Base-by-base conservation (phyloP, 2,888 invertebrate species). In the Anthrax anthrax region DNA sequence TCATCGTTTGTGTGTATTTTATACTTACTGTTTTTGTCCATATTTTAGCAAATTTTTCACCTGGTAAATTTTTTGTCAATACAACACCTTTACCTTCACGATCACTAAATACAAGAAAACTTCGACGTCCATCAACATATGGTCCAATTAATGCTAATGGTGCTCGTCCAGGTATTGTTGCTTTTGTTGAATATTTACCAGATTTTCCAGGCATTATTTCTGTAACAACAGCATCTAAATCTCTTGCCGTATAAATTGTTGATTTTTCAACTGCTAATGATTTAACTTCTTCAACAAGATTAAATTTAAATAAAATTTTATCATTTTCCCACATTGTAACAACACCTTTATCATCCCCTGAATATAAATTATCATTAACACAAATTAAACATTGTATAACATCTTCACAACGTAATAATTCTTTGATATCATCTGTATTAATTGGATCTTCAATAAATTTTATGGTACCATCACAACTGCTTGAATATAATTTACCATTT, bases 321-420 rank as follows among this genome's bases (percentile, higher is more conserved):
- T 68, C 65, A 42, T 67, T 60, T 46, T 56, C 54, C 68, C 68
- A 68, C 49, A 60, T 63, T 27, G 64, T 64, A 17, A 69, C 65
- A 4, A 65, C 63, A 18, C 69, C 69, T 46, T 66, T 65, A 44
- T 67, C 69, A 49, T 69, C 69, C 18, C 68, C 68, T 1, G 69
- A 64, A 46, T 62, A 69, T 4, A 56, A 34, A 16, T 60, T 50
- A 16, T 60, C 54, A 8, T 59, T 61, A 47, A 58, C 60, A 42
- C 62, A 62, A 37, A 58, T 61, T 57, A 69, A 58, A 8, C 64
- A 56, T 52, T 65, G 64, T 32, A 69, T 62, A 18, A 59, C 61
- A 44, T 67, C 62, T 13, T 62, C 58, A 49, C 63, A 64, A 1
- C 57, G 46, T 44, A 67, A 58, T 0, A 69, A 49, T 34, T 64